phyloP scores from a whole-genome alignment of 2,888 invertebrate species.

The Exocentrus adspersus region DNA sequence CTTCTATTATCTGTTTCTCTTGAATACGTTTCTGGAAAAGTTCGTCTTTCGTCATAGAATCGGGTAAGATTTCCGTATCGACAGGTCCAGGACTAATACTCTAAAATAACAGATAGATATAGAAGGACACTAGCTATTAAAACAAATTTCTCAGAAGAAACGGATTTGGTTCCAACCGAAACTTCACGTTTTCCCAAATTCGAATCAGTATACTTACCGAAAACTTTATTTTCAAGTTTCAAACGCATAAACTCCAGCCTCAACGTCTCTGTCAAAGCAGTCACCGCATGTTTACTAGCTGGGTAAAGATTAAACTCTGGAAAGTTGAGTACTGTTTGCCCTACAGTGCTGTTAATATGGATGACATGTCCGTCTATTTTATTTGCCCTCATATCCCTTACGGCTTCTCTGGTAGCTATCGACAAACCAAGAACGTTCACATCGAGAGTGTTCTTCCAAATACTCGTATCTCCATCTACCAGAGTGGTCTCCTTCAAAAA shows the following conservation, averaged over 20 bases:
- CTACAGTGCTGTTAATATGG: background rate
- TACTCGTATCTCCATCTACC: constrained; percentile 37
- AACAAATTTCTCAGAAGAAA: too few species aligned
- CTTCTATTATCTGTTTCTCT: background rate
- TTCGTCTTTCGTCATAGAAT: background rate
- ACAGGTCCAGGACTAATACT: background rate
- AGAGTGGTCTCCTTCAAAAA: constrained; percentile 14
- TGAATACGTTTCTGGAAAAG: background rate
- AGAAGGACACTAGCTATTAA: too few species aligned
- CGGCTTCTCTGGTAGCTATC: constrained; percentile 47
- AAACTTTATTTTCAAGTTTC: constrained; percentile 36
- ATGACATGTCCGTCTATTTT: constrained; percentile 38
- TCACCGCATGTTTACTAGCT: constrained; percentile 36
- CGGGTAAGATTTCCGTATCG: background rate
- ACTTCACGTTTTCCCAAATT: too few species aligned
- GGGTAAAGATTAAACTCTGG: constrained; percentile 40
- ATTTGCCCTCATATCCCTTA: constrained; percentile 38
- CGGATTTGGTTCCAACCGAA: too few species aligned
- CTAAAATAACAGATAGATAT: background rate
- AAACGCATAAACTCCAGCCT: constrained; percentile 26
- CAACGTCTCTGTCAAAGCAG: constrained; percentile 33
- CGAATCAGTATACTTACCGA: constrained; percentile 25
- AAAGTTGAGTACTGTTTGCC: constrained; percentile 21
- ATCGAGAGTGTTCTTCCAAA: constrained; percentile 28
- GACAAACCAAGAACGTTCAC: constrained; percentile 28